Evolutionary conservation across 2,797 vertebrate species (phyloP).

Genomic region (Sardinella longiceps): DNA sequence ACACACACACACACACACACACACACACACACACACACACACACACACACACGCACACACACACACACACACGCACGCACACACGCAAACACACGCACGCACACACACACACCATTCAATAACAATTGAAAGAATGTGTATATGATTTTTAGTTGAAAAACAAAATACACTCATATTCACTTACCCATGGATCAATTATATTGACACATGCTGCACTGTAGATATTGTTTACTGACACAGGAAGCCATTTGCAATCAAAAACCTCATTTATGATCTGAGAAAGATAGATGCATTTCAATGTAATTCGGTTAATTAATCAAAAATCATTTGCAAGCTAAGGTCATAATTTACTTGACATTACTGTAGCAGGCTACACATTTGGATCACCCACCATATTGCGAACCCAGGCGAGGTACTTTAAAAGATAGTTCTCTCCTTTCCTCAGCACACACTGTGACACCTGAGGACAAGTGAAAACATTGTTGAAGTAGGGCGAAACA

Average conservation of each 20-base stretch:
- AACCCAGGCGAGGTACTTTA: conserved; percentile 41
- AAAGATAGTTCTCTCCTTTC: not conserved
- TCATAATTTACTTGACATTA: not conserved
- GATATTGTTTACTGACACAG: conserved; percentile 71
- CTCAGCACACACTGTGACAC: conserved; percentile 33
- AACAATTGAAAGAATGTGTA: no score
- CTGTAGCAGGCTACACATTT: not conserved
- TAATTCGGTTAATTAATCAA: not conserved
- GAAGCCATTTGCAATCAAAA: conserved; percentile 68
- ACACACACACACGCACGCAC: not conserved
- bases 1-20: not conserved
- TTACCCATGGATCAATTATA: conserved; percentile 78
- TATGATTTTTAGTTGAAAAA: not conserved
- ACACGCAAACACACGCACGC: not conserved
- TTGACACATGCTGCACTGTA: conserved; percentile 74
- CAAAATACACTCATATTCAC: not conserved
- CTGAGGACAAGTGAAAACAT: conserved; percentile 22
- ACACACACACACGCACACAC: not conserved
- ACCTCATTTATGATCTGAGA: conserved; percentile 43
- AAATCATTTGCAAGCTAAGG: conserved; percentile 1
- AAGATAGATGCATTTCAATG: not conserved
- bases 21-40: not conserved
- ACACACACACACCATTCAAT: not conserved
- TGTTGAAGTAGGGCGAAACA: not conserved
- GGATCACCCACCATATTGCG: conserved; percentile 34